These are phyloP conservation scores for Hanleya hanleyi DNA, from an alignment of 2,888 invertebrate genomes.

Conservation along the genomic window DNA sequence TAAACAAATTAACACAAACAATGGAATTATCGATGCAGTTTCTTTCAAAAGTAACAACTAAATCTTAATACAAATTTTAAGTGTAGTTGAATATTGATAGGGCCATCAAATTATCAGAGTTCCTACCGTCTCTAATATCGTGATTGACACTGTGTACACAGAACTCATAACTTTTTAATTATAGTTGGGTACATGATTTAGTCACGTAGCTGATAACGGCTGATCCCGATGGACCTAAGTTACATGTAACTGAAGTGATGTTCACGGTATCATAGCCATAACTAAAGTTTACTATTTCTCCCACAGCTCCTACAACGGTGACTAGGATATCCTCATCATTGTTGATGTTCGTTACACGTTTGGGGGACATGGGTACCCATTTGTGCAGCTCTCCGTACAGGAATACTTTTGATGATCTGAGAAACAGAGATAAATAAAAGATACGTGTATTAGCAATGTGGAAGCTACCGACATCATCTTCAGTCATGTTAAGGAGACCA, in stretches of 20 bases:
- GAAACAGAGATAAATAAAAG: background rate
- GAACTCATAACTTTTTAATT: too few relatives aligned
- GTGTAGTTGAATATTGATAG: too few relatives aligned
- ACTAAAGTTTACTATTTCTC: background rate
- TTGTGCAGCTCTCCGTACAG: background rate
- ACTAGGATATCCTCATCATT: background rate
- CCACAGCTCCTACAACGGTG: background rate
- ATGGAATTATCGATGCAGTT: too few relatives aligned
- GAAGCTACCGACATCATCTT: too few relatives aligned
- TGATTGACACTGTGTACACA: too few relatives aligned
- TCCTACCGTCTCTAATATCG: too few relatives aligned
- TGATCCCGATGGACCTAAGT: background rate
- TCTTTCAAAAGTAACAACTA: too few relatives aligned
- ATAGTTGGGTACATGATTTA: background rate
- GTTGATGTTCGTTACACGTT: background rate
- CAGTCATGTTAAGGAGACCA: too few relatives aligned
- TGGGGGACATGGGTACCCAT: slow-evolving; percentile 6
- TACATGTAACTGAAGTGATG: background rate
- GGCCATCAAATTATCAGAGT: too few relatives aligned
- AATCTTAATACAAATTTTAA: too few relatives aligned
- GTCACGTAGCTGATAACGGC: background rate
- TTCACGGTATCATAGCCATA: background rate
- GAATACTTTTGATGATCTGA: background rate
- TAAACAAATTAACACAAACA: too few relatives aligned
- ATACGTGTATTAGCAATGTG: too few relatives aligned